Conservation (phyloP, 2,888 invertebrate genomes). For the Pseudoips prasinana region DNA sequence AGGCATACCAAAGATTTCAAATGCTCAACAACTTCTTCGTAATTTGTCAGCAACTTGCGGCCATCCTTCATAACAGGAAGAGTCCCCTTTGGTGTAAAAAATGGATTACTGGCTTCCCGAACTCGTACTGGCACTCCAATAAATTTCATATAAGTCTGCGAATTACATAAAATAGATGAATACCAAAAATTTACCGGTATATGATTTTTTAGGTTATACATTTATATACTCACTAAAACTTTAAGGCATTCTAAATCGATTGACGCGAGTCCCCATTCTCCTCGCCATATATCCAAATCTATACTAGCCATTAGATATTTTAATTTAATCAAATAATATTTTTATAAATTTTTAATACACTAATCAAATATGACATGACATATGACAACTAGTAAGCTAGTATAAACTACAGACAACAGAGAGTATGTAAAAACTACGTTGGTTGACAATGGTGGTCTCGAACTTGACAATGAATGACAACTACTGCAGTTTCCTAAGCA, state of each 20-base stretch:
- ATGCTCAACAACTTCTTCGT: conserved; percentile 86
- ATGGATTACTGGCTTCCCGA: conserved; percentile 86
- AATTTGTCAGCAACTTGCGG: conserved; percentile 82
- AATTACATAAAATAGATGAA: conserved; percentile 27
- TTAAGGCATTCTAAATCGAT: conserved; percentile 92
- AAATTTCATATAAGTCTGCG: conserved; percentile 86
- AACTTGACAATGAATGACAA: no score
- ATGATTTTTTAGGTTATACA: conserved; percentile 30
- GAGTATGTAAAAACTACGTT: no score
- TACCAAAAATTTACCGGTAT: conserved; percentile 36
- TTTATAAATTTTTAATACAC: conserved; percentile 29
- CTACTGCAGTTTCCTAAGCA: no score
- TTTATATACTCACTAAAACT: conserved; percentile 85
- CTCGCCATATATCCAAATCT: conserved; percentile 90
- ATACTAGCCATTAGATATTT: conserved; percentile 61
- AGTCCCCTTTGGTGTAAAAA: conserved; percentile 86
- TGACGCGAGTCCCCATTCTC: conserved; percentile 94
- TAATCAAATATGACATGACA: conserved; percentile 19
- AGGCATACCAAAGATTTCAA: conserved; percentile 84
- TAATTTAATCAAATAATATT: conserved; percentile 17
- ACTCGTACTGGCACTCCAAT: conserved; percentile 88
- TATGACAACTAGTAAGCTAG: conserved; percentile 2
- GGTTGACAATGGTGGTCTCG: no score
- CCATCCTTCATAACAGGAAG: conserved; percentile 86
- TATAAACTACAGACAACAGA: no score